Conservation (phyloP, 2,888 invertebrate species). For the Malthinus flaveolus region DNA sequence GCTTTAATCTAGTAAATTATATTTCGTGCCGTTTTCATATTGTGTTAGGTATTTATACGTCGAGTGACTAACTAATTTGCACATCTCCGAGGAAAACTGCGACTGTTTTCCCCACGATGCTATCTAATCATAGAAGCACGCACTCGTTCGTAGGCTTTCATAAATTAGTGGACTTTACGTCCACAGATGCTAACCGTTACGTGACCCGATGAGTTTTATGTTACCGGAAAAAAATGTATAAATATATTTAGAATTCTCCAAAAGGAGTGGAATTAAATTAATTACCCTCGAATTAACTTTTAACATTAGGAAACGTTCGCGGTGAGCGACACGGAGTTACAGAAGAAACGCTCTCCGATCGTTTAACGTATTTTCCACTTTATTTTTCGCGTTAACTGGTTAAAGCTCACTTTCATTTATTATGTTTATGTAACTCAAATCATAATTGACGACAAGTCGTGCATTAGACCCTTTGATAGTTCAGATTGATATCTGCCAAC, state of each 20-base stretch:
- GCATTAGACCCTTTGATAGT: too few relatives aligned
- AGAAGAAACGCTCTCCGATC: too few relatives aligned
- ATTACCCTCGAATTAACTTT: constrained; percentile 24
- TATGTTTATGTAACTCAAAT: too few relatives aligned
- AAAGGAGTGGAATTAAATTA: constrained; percentile 37
- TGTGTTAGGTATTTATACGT: constrained; percentile 43
- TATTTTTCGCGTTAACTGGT: too few relatives aligned
- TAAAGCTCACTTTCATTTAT: too few relatives aligned
- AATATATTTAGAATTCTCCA: constrained; percentile 17
- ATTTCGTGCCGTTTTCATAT: constrained; percentile 44
- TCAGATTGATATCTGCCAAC: too few relatives aligned
- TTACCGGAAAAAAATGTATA: constrained; percentile 29
- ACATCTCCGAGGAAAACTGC: constrained; percentile 49
- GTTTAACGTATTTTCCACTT: too few relatives aligned
- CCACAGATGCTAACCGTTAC: constrained; percentile 38
- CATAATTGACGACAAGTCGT: too few relatives aligned
- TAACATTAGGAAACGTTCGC: constrained; percentile 20
- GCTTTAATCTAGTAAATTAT: constrained; percentile 45
- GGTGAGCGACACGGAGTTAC: too few relatives aligned
- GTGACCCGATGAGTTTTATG: constrained; percentile 39
- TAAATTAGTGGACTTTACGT: constrained; percentile 48
- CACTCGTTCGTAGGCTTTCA: constrained; percentile 42
- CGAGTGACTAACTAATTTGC: constrained; percentile 50
- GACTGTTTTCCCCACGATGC: constrained; percentile 46
- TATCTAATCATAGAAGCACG: constrained; percentile 50